phyloP scores from a whole-genome alignment of 2,797 vertebrate species.

The Leucoraja ocellata region DNA sequence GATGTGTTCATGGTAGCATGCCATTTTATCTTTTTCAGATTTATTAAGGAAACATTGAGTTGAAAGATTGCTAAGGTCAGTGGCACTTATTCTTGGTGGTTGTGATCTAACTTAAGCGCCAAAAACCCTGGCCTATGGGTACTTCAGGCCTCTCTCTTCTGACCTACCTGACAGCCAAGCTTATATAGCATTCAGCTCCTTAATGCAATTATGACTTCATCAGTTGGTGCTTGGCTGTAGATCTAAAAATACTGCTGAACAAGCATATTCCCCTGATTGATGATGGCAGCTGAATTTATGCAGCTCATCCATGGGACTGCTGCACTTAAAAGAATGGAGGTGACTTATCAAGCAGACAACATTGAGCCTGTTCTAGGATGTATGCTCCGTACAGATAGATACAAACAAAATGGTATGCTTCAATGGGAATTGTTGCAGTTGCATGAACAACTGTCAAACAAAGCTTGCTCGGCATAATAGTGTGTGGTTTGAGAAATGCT shows the following conservation, averaged over 20 bases:
- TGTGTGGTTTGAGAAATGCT: too few species aligned
- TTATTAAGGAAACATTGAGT: too few species aligned
- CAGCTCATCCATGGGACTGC: background rate
- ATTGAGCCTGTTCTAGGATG: background rate
- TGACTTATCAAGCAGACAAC: background rate
- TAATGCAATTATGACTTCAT: background rate
- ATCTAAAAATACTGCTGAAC: background rate
- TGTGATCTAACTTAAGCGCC: background rate
- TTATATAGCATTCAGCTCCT: background rate
- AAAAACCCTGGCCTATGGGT: background rate
- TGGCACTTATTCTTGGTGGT: background rate
- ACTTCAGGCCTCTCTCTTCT: background rate
- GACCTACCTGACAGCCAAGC: background rate
- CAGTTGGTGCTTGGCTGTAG: background rate
- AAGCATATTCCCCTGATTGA: conserved; percentile 22
- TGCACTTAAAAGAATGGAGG: background rate
- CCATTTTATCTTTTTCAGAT: too few species aligned
- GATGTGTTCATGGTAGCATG: too few species aligned
- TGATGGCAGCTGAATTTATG: background rate
- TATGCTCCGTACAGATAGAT: background rate
- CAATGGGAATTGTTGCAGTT: background rate
- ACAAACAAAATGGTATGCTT: background rate
- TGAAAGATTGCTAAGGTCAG: background rate
- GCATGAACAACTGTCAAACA: background rate
- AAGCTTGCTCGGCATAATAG: background rate